A percentile compares a stretch with the other conserved stretches of the same genome.
phyloP scores from a whole-genome alignment of 2,888 invertebrate species.

The Aporophyla nigra region DNA sequence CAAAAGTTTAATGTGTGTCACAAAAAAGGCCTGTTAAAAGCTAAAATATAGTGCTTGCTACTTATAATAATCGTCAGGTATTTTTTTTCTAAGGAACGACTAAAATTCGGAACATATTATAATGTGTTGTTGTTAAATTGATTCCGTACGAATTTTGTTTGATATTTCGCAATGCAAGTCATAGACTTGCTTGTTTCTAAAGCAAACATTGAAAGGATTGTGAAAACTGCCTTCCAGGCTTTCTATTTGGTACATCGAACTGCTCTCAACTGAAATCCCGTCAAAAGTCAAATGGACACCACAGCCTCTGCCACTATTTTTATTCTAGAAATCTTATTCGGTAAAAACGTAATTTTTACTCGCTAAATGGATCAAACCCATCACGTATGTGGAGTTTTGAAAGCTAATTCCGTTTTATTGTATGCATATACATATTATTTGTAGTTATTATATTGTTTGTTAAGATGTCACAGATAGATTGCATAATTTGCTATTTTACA shows the following conservation, averaged over 20 bases:
- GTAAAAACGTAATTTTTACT: neutral
- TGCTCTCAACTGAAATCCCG: constrained; percentile 20
- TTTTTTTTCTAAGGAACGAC: neutral
- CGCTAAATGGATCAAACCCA: neutral
- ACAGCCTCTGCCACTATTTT: neutral
- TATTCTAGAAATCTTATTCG: no score
- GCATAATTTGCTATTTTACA: neutral
- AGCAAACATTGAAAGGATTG: neutral
- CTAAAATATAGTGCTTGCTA: neutral
- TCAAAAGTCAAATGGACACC: neutral
- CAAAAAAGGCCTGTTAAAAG: constrained; percentile 17
- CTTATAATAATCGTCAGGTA: neutral
- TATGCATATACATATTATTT: no score
- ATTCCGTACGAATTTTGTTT: neutral
- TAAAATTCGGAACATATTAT: neutral
- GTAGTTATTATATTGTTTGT: no score
- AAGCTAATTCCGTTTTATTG: neutral
- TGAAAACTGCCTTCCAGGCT: neutral
- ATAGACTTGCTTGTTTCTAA: neutral
- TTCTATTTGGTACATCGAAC: constrained; percentile 27
- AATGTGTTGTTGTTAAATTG: neutral
- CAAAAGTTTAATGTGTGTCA: constrained; percentile 20
- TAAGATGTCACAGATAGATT: neutral
- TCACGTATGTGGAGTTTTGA: neutral
- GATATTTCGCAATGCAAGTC: neutral